These are phyloP conservation scores for Spicauda simplicius DNA, from an alignment of 2,888 invertebrate genomes.

Conservation along the genomic window DNA sequence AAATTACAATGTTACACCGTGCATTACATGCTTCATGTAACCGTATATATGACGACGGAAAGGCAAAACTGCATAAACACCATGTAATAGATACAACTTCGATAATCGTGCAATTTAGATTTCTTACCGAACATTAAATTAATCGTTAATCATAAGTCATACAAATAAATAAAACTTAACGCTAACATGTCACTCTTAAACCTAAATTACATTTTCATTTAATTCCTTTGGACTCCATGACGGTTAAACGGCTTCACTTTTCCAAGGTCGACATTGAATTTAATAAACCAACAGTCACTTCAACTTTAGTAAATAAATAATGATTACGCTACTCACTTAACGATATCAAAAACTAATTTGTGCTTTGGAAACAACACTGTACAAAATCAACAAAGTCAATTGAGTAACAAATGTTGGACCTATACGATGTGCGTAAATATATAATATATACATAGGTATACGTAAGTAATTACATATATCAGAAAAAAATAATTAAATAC, in stretches of 20 bases:
- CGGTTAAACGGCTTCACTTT: constrained; percentile 16
- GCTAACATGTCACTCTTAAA: constrained; percentile 9
- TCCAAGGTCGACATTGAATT: constrained; percentile 5
- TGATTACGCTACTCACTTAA: constrained; percentile 58
- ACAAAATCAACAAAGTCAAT: constrained; percentile 48
- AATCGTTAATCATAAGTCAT: not conserved
- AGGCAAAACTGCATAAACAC: constrained; percentile 32
- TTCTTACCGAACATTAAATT: not conserved
- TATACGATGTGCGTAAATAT: constrained; percentile 26
- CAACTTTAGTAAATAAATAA: constrained; percentile 66
- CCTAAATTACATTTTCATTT: constrained; percentile 42
- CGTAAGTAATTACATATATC: constrained; percentile 11
- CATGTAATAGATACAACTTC: constrained; percentile 18
- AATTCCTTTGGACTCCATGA: constrained; percentile 51
- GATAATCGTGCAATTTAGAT: constrained; percentile 17
- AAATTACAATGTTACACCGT: constrained; percentile 65
- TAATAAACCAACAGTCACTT: constrained; percentile 49
- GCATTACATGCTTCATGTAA: constrained; percentile 71
- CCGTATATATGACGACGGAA: constrained; percentile 37
- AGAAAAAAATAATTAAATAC: constrained; percentile 16
- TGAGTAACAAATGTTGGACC: constrained; percentile 21
- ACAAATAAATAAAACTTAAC: constrained; percentile 27
- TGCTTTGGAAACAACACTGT: constrained; percentile 57
- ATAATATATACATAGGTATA: constrained; percentile 13
- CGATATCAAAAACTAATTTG: constrained; percentile 53